Evolutionary conservation across 2,113 vertebrate species (phyloP).

Genomic region (Ceuthmochares aereus): DNA sequence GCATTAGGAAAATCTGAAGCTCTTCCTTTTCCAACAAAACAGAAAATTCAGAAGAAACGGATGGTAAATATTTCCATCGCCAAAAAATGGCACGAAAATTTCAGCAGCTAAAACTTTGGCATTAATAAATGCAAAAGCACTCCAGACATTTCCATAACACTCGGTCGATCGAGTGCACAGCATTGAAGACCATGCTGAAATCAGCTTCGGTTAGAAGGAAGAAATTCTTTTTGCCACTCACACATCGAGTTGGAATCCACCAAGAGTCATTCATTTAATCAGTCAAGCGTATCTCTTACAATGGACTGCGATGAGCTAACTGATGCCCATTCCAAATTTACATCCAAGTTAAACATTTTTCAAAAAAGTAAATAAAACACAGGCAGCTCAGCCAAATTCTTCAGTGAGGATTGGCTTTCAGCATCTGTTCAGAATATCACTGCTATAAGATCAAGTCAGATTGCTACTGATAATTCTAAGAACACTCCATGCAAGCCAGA

Average conservation of each 20-base stretch:
- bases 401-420: constrained; percentile 10
- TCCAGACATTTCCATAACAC: neutral
- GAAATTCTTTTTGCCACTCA: neutral
- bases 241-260: neutral
- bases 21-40: neutral
- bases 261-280: neutral
- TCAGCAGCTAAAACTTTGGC: neutral
- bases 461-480: neutral
- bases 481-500: constrained; percentile 67
- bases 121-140: neutral
- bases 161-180: neutral
- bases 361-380: constrained; percentile 29
- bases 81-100: neutral
- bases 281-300: neutral
- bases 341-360: neutral
- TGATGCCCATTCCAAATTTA: neutral
- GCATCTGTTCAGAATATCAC: constrained; percentile 26
- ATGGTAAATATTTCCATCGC: neutral
- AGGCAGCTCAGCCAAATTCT: constrained; percentile 2
- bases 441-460: neutral
- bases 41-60: neutral
- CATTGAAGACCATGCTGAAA: neutral
- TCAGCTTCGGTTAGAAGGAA: neutral
- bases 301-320: neutral
- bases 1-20: neutral